These are phyloP conservation scores for Rhea pennata DNA, from an alignment of 2,113 vertebrate genomes.

Conservation along the genomic window DNA sequence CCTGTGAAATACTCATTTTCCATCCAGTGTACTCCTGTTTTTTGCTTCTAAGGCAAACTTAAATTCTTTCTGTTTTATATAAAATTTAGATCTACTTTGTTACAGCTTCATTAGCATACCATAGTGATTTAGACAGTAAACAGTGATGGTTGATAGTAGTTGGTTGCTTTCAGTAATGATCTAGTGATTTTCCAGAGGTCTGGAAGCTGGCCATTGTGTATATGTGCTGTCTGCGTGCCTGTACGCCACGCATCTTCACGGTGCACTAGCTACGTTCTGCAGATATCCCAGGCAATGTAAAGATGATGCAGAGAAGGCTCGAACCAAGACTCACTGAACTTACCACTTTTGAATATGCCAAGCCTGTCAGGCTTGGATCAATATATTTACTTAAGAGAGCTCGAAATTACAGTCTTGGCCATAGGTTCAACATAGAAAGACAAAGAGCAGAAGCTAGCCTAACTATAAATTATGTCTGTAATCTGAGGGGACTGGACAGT, in stretches of 20 bases:
- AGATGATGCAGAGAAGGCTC: neutral
- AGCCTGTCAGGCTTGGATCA: neutral
- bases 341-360: neutral
- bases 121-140: neutral
- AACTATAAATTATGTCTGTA: neutral
- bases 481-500: neutral
- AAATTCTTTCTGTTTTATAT: neutral
- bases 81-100: neutral
- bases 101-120: neutral
- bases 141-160: neutral
- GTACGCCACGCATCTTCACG: neutral
- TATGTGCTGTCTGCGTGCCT: neutral
- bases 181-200: neutral
- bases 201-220: neutral
- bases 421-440: neutral
- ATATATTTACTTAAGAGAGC: neutral
- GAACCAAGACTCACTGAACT: fast-evolving
- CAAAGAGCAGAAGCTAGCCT: neutral
- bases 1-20: neutral
- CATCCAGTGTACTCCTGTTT: neutral
- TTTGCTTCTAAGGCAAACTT: neutral
- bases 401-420: neutral
- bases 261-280: neutral
- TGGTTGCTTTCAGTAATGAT: neutral
- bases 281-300: neutral